phyloP scores from a whole-genome alignment of 1,140 invertebrate genomes.

The Drosophila hydei region DNA sequence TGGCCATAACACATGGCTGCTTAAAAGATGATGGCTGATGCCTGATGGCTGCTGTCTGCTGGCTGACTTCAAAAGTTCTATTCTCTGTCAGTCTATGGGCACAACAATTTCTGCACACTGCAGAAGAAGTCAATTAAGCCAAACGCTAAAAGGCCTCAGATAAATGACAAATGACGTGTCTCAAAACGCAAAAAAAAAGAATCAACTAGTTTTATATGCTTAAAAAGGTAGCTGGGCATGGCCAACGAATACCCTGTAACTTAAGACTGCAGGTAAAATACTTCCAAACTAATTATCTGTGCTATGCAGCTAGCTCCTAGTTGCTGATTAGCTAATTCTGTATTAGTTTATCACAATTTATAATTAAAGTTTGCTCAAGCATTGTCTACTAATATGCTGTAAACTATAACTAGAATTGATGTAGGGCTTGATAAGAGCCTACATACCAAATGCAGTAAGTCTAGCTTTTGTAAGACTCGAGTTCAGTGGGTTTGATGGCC shows the following conservation, averaged over 20 bases:
- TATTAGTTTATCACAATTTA: too few species aligned
- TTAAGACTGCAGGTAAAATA: too few species aligned
- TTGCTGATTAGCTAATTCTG: too few species aligned
- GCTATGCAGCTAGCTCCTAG: too few species aligned
- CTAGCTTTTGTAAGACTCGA: neutral
- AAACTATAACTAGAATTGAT: too few species aligned
- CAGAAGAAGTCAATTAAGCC: conserved; percentile 76
- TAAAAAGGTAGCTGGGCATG: neutral
- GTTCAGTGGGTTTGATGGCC: neutral
- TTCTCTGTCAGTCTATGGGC: conserved; percentile 25
- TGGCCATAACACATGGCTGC: conserved; percentile 69
- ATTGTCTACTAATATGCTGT: too few species aligned
- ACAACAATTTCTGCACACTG: conserved; percentile 39
- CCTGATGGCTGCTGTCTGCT: neutral
- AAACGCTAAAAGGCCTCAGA: conserved; percentile 77
- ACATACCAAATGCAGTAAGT: neutral
- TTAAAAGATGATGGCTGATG: conserved; percentile 18
- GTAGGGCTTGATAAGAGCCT: neutral
- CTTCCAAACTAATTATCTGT: too few species aligned
- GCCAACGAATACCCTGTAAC: conserved; percentile 1
- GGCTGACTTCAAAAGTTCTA: conserved; percentile 10
- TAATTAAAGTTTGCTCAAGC: too few species aligned
- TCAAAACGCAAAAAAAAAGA: conserved; percentile 30
- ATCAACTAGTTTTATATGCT: conserved; percentile 12
- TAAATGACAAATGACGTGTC: conserved; percentile 82